Base-by-base conservation (phyloP, 2,113 vertebrate genomes). In the Lophius piscatorius region DNA sequence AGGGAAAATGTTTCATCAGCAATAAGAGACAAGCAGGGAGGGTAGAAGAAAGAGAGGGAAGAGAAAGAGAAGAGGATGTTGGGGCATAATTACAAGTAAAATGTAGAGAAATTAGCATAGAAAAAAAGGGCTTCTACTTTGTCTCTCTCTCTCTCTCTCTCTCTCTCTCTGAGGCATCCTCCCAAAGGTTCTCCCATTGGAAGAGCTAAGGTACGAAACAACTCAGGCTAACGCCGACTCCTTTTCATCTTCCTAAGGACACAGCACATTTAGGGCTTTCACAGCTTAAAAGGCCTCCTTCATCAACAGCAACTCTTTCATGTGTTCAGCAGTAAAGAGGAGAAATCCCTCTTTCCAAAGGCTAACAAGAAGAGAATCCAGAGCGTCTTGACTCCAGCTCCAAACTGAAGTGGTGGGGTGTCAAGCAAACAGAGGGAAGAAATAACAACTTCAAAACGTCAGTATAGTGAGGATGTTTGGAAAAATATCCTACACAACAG, bases 221-320 rank as follows among this genome's bases (percentile, higher is more conserved):
- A 79, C 77, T 81, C 65, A 13, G 66, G 76, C 76, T 79, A 84
- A 84, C 83, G 86, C 81, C 18, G 20, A 63, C 70, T 83, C 51
- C 77, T 86, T 88, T 86, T 88, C 69, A 88, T 86, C 81, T 88
- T 84, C 81, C 69, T 81, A 86, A 84, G 86, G 80, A 86, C 82
- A 86, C 84, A 86, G 84, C 84, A 85, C 74, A 85, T 82, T 85
- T 78, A 80, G 78, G 79, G 73, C 80, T 88, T 83, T 75, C 79
- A 73, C 63, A 58, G 83, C 86, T 86, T 86, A 81, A 86, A 86
- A 86, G 72, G 70, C 75, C 81, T 78, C 77, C 75, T 79, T 88
- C 83, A 88, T 88, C 86, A 86, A 84, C 83, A 84, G 60, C 75
- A 76, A 76, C 64, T 77, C 83, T 86, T 88, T 88, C 79, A 84